These are phyloP conservation scores for Eleutherodactylus coqui DNA, from an alignment of 2,797 vertebrate species.

Conservation along the genomic window DNA sequence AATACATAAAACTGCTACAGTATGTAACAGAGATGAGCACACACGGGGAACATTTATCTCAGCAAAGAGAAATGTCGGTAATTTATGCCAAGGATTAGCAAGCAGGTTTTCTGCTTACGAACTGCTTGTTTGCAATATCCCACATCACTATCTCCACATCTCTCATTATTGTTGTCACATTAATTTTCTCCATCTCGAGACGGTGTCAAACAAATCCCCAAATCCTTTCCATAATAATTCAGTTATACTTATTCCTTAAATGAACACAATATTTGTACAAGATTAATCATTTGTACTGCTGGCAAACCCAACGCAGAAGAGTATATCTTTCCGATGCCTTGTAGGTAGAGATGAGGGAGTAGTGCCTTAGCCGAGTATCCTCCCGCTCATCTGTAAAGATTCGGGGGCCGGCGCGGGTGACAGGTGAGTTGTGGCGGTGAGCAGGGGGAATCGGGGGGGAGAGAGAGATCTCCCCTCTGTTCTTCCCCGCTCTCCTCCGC, in stretches of 20 bases:
- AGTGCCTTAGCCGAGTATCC: too few relatives aligned
- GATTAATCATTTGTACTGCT: not conserved
- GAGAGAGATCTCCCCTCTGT: too few relatives aligned
- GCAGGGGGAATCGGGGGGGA: too few relatives aligned
- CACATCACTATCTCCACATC: not conserved
- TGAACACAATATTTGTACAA: not conserved
- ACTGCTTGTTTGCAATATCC: not conserved
- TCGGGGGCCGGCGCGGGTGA: too few relatives aligned
- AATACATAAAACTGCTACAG: not conserved
- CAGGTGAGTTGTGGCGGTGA: too few relatives aligned
- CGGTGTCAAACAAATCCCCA: not conserved
- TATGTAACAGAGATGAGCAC: not conserved
- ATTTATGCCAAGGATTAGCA: conserved; percentile 15
- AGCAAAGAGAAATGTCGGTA: not conserved
- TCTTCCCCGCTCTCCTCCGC: too few relatives aligned
- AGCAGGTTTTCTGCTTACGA: not conserved
- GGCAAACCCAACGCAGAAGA: not conserved
- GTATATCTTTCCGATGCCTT: not conserved
- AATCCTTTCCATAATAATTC: not conserved
- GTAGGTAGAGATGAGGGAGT: not conserved
- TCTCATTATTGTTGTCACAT: not conserved
- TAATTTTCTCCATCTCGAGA: not conserved
- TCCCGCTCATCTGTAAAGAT: too few relatives aligned
- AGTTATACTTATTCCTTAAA: not conserved
- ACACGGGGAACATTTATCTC: not conserved